phyloP scores from a whole-genome alignment of 2,113 vertebrate species.

The Nycticryphes semicollaris region DNA sequence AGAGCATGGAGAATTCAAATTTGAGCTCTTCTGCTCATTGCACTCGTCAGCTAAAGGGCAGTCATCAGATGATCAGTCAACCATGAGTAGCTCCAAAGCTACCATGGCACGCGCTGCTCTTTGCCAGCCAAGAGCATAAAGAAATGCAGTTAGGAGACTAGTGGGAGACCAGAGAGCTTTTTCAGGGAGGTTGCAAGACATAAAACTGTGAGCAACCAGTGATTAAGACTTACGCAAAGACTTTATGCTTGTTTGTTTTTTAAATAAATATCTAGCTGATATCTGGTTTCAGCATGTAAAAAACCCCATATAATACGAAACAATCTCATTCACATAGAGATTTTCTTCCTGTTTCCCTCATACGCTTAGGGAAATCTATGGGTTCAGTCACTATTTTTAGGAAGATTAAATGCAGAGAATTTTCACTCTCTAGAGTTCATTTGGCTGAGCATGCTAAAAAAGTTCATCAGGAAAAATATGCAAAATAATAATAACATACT shows the following conservation, averaged over 20 bases:
- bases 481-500: background rate
- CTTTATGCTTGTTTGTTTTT: background rate
- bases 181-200: background rate
- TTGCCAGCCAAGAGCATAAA: background rate
- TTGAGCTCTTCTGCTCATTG: constrained; percentile 10
- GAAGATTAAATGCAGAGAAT: background rate
- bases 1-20: background rate
- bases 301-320: background rate
- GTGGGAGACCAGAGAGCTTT: background rate
- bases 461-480: background rate
- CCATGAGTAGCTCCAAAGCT: background rate
- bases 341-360: background rate
- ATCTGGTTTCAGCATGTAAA: fast-evolving
- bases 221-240: background rate
- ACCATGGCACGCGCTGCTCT: background rate
- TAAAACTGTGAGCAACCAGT: background rate
- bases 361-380: background rate
- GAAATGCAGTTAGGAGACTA: background rate
- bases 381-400: background rate
- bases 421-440: background rate
- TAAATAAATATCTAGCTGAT: background rate
- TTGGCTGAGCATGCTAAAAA: background rate
- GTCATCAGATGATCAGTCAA: background rate
- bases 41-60: background rate
- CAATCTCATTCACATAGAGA: background rate